A percentile compares a stretch with the other conserved stretches of the same genome.
These are phyloP conservation scores for Sebastes matsubarae DNA, from an alignment of 2,797 vertebrate genomes.

Conservation along the genomic window DNA sequence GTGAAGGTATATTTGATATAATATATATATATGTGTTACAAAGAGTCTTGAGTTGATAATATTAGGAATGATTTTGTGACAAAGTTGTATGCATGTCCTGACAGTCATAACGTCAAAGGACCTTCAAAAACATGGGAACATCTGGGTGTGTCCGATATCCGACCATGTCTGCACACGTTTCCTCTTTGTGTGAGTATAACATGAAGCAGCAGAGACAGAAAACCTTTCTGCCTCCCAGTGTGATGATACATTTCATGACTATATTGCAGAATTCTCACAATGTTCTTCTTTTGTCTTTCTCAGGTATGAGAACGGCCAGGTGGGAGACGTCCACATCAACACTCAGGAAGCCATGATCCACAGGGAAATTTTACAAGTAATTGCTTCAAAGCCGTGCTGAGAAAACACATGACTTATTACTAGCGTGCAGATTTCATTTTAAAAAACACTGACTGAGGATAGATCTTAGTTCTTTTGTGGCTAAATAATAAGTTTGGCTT, in stretches of 20 bases:
- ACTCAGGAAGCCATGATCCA: slow-evolving; percentile 94
- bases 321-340: slow-evolving; percentile 95
- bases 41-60: background rate
- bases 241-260: background rate
- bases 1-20: slow-evolving; percentile 86
- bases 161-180: slow-evolving; percentile 96
- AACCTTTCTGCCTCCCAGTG: background rate
- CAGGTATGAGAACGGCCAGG: slow-evolving; percentile 96
- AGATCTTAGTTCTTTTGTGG: background rate
- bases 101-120: slow-evolving; percentile 95
- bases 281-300: slow-evolving; percentile 26
- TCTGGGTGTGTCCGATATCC: slow-evolving; percentile 93
- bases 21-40: background rate
- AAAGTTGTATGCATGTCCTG: slow-evolving; percentile 1
- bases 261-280: background rate
- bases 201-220: background rate
- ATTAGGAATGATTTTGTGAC: background rate
- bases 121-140: slow-evolving; percentile 94
- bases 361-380: slow-evolving; percentile 93
- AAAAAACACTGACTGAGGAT: background rate
- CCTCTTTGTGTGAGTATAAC: slow-evolving; percentile 94
- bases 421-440: background rate
- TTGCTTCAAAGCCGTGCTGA: slow-evolving; percentile 81
- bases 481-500: background rate
- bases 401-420: background rate